Conservation (phyloP, 2,888 invertebrate genomes). For the Dasypogon diadema region DNA sequence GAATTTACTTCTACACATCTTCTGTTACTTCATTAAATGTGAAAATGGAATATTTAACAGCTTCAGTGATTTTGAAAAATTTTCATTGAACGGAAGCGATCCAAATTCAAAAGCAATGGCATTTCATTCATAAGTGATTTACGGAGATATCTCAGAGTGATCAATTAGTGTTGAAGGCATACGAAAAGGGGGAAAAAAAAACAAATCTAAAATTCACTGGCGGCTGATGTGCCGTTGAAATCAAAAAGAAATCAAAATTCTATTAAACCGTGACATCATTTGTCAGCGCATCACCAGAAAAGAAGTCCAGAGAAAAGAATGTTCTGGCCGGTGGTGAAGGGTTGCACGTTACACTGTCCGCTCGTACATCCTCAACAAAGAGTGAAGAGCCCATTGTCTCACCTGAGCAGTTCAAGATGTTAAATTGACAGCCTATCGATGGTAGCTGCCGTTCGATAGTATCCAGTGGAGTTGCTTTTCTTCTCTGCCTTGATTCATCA, state of each 20-base stretch:
- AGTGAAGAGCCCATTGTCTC: slow-evolving; percentile 34
- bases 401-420: slow-evolving; percentile 43
- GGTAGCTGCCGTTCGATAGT: slow-evolving; percentile 46
- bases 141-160: slow-evolving; percentile 31
- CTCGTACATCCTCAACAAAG: slow-evolving; percentile 1
- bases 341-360: neutral
- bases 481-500: slow-evolving; percentile 43
- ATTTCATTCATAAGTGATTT: slow-evolving; percentile 40
- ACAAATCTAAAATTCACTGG: slow-evolving; percentile 34
- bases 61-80: no score
- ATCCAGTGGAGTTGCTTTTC: slow-evolving; percentile 35
- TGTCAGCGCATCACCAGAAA: slow-evolving; percentile 51
- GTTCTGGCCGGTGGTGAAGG: neutral
- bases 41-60: no score
- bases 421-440: slow-evolving; percentile 47
- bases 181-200: slow-evolving; percentile 17
- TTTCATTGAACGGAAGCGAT: slow-evolving; percentile 26
- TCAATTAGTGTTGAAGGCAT: slow-evolving; percentile 43
- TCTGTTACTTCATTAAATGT: no score
- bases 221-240: slow-evolving; percentile 44
- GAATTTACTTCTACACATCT: no score
- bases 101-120: slow-evolving; percentile 12
- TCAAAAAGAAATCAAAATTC: slow-evolving; percentile 52
- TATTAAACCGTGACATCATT: slow-evolving; percentile 56
- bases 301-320: slow-evolving; percentile 10